These are phyloP conservation scores for Ptyas mucosa DNA, from an alignment of 2,113 vertebrate genomes.

Conservation along the genomic window DNA sequence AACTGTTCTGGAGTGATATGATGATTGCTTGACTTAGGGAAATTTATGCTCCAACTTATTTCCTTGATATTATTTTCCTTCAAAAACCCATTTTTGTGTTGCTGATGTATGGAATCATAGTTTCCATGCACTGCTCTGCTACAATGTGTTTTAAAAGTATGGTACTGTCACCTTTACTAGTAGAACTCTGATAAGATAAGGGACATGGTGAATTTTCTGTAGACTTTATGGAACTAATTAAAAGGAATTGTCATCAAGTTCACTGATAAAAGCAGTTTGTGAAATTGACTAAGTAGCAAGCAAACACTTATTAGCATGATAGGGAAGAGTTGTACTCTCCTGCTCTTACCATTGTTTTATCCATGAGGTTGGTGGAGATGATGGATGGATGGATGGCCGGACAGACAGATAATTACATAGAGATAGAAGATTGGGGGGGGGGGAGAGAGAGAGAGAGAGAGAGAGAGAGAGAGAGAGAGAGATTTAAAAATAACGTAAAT, in stretches of 20 bases:
- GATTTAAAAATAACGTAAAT: too few relatives aligned
- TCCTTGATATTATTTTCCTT: not conserved
- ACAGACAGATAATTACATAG: not conserved
- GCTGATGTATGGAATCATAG: not conserved
- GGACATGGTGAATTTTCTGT: not conserved
- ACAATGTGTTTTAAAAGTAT: not conserved
- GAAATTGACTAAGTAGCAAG: not conserved
- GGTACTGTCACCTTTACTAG: not conserved
- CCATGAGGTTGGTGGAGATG: not conserved
- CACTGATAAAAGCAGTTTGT: not conserved
- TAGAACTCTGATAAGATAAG: not conserved
- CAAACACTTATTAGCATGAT: not conserved
- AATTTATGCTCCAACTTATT: not conserved
- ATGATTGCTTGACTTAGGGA: not conserved
- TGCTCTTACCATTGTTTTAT: not conserved
- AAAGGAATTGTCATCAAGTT: not conserved
- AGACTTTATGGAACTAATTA: not conserved
- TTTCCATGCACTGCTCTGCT: not conserved
- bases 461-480: too few relatives aligned
- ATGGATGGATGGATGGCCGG: not conserved
- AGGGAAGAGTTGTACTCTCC: not conserved
- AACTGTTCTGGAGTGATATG: not conserved
- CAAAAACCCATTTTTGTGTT: not conserved
- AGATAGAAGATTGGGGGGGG: too few relatives aligned
- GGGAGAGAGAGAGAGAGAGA: accelerated